Evolutionary conservation across 2,888 invertebrate genomes (phyloP).

Genomic region (Autographa gamma): DNA sequence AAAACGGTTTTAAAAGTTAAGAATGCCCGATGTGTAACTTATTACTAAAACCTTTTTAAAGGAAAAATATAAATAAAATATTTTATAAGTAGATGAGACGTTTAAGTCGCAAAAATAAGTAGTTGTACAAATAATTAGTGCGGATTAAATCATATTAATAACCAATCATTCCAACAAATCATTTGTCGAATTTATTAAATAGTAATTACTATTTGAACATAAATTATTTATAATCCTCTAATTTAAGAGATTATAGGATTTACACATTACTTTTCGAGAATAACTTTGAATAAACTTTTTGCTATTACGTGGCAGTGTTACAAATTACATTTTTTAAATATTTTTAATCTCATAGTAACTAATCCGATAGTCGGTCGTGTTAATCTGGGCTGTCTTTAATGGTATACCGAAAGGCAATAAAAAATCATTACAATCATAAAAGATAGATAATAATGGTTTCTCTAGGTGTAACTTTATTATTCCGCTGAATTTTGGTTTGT

Average conservation of each 20-base stretch:
- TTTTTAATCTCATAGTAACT: background rate
- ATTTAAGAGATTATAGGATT: conserved; percentile 25
- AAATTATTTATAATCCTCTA: conserved; percentile 18
- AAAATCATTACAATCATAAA: too few species aligned
- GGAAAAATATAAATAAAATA: too few species aligned
- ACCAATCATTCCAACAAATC: too few species aligned
- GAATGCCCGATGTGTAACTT: too few species aligned
- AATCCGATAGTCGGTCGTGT: background rate
- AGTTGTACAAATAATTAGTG: background rate
- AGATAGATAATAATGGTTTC: too few species aligned
- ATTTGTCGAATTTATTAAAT: background rate
- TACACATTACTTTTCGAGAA: conserved; percentile 10
- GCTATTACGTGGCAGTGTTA: background rate
- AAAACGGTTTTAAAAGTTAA: too few species aligned
- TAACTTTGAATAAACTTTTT: background rate
- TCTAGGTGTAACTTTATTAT: too few species aligned
- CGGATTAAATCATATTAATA: background rate
- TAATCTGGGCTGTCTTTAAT: background rate
- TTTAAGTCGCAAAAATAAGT: too few species aligned
- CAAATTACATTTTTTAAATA: background rate
- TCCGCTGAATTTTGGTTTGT: too few species aligned
- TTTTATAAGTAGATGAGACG: too few species aligned
- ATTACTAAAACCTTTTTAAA: too few species aligned
- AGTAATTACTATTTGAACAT: background rate
- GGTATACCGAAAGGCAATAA: background rate